Conservation (phyloP, 2,113 vertebrate genomes). For the Hypocryptadius cinnamomeus region DNA sequence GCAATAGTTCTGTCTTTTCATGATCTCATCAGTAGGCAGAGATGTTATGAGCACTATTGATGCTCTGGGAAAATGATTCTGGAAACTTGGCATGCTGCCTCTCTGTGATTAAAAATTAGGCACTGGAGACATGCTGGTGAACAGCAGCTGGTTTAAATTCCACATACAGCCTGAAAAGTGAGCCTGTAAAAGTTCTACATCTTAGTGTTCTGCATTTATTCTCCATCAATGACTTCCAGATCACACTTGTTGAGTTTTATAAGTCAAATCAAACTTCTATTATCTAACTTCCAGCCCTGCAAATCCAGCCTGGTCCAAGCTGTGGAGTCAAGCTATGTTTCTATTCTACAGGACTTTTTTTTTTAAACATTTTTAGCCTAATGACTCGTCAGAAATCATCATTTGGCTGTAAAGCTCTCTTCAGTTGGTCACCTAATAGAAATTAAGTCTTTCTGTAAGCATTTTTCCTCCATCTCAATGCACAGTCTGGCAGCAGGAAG, state of each 20-base stretch:
- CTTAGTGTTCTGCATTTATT: conserved; percentile 24
- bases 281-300: background rate
- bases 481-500: background rate
- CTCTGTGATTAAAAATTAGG: conserved; percentile 44
- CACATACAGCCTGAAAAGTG: conserved; percentile 2
- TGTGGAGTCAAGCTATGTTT: background rate
- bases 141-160: conserved; percentile 35
- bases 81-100: conserved; percentile 28
- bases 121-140: conserved; percentile 27
- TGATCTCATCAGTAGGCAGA: conserved; percentile 1
- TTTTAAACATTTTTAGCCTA: background rate
- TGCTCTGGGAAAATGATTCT: conserved; percentile 45
- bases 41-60: background rate
- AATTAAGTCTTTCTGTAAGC: background rate
- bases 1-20: background rate
- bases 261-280: conserved; percentile 24
- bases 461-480: background rate
- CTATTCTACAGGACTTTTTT: background rate
- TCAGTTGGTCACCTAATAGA: background rate
- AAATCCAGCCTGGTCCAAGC: background rate
- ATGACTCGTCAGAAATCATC: background rate
- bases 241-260: conserved; percentile 33
- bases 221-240: conserved; percentile 50
- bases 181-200: conserved; percentile 23
- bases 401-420: background rate